Conservation (phyloP, 2,888 invertebrate genomes). For the Campoletis raptor region DNA sequence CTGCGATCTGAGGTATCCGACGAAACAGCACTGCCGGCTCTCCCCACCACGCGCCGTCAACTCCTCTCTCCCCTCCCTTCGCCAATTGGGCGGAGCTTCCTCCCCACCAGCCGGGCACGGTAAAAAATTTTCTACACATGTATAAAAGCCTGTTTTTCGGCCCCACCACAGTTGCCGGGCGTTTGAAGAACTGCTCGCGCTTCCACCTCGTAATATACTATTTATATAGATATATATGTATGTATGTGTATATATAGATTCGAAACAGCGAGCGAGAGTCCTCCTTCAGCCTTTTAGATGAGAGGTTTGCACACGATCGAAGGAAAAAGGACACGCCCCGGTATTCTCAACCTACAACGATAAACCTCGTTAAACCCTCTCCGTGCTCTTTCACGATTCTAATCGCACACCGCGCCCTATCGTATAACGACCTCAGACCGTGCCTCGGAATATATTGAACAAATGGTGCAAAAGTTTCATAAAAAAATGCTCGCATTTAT, state of each 20-base stretch:
- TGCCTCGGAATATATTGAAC: constrained; percentile 17
- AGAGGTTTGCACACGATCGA: constrained; percentile 36
- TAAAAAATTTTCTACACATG: no score
- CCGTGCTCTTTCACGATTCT: constrained; percentile 29
- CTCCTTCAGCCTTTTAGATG: constrained; percentile 22
- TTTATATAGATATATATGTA: background rate
- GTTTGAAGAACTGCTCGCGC: constrained; percentile 13
- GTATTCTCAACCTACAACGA: constrained; percentile 49
- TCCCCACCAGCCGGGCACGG: background rate
- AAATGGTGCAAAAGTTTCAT: constrained; percentile 2
- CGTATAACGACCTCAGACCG: constrained; percentile 74
- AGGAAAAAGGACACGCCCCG: constrained; percentile 65
- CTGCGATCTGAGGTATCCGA: constrained; percentile 78
- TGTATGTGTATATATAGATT: constrained; percentile 1
- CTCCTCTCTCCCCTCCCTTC: constrained; percentile 27
- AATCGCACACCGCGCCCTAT: constrained; percentile 71
- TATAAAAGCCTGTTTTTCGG: background rate
- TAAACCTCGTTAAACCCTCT: constrained; percentile 22
- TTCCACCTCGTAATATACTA: background rate
- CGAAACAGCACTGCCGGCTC: constrained; percentile 68
- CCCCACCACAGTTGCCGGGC: constrained; percentile 4
- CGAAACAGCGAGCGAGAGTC: constrained; percentile 28
- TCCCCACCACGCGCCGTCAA: constrained; percentile 62
- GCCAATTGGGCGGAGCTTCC: constrained; percentile 52
- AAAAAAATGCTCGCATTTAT: background rate